Evolutionary conservation across 2,797 vertebrate genomes (phyloP).

Genomic region (Heteromormyrus szaboi): DNA sequence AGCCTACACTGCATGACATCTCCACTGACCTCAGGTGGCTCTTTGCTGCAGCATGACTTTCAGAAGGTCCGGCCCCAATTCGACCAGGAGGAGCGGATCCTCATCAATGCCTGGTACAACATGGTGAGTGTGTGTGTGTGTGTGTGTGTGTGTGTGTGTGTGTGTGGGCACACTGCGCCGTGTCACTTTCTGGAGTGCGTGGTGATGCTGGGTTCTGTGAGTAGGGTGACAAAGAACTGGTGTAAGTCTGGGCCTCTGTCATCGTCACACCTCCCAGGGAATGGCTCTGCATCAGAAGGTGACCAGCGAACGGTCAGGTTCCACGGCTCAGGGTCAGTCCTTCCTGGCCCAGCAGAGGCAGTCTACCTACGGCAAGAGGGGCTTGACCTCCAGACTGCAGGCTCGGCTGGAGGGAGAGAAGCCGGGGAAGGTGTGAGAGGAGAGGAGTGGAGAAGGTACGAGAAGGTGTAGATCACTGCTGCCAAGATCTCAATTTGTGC

Average conservation of each 20-base stretch:
- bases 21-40: background rate
- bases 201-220: background rate
- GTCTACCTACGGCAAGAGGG: constrained; percentile 67
- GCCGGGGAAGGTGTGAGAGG: constrained; percentile 17
- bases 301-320: constrained; percentile 48
- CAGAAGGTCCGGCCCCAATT: constrained; percentile 71
- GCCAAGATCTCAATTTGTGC: background rate
- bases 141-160: constrained; percentile 27
- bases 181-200: background rate
- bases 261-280: constrained; percentile 55
- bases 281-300: constrained; percentile 74
- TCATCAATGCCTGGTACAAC: constrained; percentile 86
- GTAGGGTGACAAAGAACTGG: background rate
- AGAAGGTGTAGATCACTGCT: background rate
- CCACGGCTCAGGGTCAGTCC: constrained; percentile 68
- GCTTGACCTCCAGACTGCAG: constrained; percentile 52
- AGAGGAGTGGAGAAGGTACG: background rate
- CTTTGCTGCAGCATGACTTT: constrained; percentile 63
- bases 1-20: background rate
- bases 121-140: constrained; percentile 64
- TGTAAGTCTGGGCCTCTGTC: background rate
- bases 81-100: constrained; percentile 81
- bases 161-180: constrained; percentile 26
- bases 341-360: constrained; percentile 87
- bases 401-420: constrained; percentile 49